These are phyloP conservation scores for Drosophila malerkotliana DNA, from an alignment of 1,140 invertebrate species.

Conservation along the genomic window DNA sequence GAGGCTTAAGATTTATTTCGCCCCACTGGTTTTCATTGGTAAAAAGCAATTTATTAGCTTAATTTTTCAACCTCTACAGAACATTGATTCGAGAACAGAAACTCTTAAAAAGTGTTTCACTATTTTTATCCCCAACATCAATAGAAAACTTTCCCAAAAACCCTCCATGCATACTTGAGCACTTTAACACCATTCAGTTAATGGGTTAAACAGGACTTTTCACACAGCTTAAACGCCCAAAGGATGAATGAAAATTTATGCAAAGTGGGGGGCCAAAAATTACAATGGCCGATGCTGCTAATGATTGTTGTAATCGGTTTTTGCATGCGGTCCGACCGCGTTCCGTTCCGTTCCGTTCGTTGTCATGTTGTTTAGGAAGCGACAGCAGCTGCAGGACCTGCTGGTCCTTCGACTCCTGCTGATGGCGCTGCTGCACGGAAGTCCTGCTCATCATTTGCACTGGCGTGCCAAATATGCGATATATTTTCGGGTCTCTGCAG, in stretches of 20 bases:
- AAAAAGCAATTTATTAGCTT: too few species aligned
- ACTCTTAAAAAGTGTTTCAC: not conserved
- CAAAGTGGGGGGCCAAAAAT: conserved; percentile 37
- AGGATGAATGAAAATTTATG: conserved; percentile 46
- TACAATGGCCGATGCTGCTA: conserved; percentile 51
- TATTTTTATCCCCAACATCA: conserved; percentile 18
- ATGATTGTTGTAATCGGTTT: conserved; percentile 72
- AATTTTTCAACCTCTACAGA: too few species aligned
- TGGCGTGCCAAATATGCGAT: conserved; percentile 77
- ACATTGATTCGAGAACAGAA: not conserved
- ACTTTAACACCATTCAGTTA: conserved; percentile 35
- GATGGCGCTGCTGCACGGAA: conserved; percentile 9
- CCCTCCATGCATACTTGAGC: conserved; percentile 21
- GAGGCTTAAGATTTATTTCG: conserved; percentile 6
- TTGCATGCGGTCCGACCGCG: conserved; percentile 42
- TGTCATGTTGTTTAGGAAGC: conserved; percentile 69
- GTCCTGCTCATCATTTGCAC: conserved; percentile 70
- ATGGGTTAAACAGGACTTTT: conserved; percentile 42
- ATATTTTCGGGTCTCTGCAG: conserved; percentile 65
- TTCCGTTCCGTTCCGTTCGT: conserved; percentile 16
- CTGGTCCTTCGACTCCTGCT: conserved; percentile 1
- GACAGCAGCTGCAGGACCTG: conserved; percentile 22
- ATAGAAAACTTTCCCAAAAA: conserved; percentile 22
- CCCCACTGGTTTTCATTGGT: too few species aligned
- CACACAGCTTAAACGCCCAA: conserved; percentile 35